phyloP scores from a whole-genome alignment of 2,888 invertebrate species.

The Andrena praecox region DNA sequence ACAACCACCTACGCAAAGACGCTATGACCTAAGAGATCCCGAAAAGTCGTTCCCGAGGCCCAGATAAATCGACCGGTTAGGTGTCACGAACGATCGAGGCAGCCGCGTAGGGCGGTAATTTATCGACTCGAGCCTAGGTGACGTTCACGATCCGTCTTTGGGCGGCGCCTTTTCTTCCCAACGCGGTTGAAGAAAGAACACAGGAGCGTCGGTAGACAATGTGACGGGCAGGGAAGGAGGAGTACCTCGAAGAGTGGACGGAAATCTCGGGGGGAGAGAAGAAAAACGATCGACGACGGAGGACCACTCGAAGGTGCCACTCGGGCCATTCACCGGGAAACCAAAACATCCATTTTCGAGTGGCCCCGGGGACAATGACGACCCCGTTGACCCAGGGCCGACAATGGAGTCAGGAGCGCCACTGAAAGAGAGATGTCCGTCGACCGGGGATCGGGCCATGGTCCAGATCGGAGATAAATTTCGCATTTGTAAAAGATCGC shows the following conservation, averaged over 20 bases:
- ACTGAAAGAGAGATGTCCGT: conserved; percentile 50
- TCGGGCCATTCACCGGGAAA: conserved; percentile 74
- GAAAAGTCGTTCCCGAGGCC: conserved; percentile 15
- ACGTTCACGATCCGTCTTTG: conserved; percentile 64
- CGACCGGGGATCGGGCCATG: conserved; percentile 44
- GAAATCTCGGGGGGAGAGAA: conserved; percentile 33
- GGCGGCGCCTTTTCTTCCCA: conserved; percentile 46
- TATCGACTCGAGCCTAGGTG: conserved; percentile 64
- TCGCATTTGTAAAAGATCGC: conserved; percentile 74
- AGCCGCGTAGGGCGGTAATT: conserved; percentile 69
- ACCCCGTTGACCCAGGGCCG: conserved; percentile 63
- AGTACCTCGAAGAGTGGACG: neutral
- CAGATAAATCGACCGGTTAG: conserved; percentile 55
- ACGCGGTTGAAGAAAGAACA: conserved; percentile 36
- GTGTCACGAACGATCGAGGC: conserved; percentile 27
- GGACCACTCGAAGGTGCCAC: conserved; percentile 71
- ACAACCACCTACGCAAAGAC: neutral
- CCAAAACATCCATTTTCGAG: conserved; percentile 78
- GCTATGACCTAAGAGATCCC: conserved; percentile 4
- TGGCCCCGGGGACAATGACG: conserved; percentile 65
- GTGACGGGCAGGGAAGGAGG: conserved; percentile 22
- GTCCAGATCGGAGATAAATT: conserved; percentile 80
- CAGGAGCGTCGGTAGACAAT: conserved; percentile 33
- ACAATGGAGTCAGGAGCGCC: conserved; percentile 71
- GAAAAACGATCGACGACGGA: conserved; percentile 45